Base-by-base conservation (phyloP, 2,113 vertebrate genomes). In the Hypanus sabinus region DNA sequence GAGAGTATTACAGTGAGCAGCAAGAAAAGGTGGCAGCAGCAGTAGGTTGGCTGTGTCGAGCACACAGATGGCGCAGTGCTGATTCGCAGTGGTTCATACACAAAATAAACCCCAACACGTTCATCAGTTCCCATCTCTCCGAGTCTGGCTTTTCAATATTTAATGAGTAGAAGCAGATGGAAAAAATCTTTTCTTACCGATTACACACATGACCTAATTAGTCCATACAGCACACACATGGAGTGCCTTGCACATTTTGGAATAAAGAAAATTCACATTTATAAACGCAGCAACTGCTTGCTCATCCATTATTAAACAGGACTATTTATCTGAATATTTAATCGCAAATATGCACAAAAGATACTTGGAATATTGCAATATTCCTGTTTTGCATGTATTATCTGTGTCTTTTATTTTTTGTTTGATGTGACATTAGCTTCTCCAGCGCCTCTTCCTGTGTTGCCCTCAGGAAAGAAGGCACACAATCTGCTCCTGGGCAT, bases 131-230 rank as follows among this genome's bases (percentile, higher is more conserved):
- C 94, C 77, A 71, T 87, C 24, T n/a, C 55, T 24, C 16, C 3
- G 65, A 92, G n/a, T 76, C 73, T 33, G 3, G 57, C 11, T 94
- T 92, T 96, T 96, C 94, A 95, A 95, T 96, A 94, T 96, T 96
- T 96, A 94, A 96, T 95, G 94, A 94, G 88, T 46, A 94, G 27
- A 57, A 93, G 94, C 95, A 96, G 94, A 95, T 94, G 11, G 71
- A 30, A 93, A 94, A n/a, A 94, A 80, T 73, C 93, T 94, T 93
- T 3, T 92, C 87, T 95, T 94, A 94, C 94, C 80, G 68, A 94
- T 79, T 73, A 95, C 57, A 94, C 77, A 95, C 94, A 60, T 95
- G 95, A 92, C 88, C 94, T 94, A 93, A 94, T 85, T 93, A 81
- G 65, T 60, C 94, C 27, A 7, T 92, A 60, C n/a, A 83, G 70